A percentile compares a stretch with the other conserved stretches of the same genome.
Evolutionary conservation across 92 coral and sea anemone genomes (phyloP).

Genomic region (Phenganax stokvisi): DNA sequence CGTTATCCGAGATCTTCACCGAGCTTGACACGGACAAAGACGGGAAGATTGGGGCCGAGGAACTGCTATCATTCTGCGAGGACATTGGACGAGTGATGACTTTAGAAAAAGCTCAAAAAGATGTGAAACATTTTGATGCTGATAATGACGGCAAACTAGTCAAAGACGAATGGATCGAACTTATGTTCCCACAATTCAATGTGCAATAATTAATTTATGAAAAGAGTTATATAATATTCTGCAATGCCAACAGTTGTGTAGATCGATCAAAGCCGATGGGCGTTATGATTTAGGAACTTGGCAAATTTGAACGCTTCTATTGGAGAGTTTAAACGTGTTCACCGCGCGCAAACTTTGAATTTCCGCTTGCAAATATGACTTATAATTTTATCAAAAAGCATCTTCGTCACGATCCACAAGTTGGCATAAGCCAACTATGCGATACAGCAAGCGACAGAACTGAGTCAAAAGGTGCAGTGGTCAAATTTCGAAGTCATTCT

Average conservation of each 20-base stretch:
- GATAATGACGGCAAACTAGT: conserved; percentile 90
- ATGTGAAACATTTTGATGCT: conserved; percentile 71
- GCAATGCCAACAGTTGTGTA: neutral
- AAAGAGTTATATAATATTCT: neutral
- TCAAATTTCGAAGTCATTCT: too few relatives aligned
- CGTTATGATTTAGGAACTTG: too few relatives aligned
- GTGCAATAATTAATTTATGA: conserved; percentile 54
- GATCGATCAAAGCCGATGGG: too few relatives aligned
- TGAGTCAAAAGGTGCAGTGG: too few relatives aligned
- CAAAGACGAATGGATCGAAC: conserved; percentile 95
- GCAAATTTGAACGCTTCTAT: too few relatives aligned
- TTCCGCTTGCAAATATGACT: too few relatives aligned
- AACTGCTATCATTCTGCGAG: conserved; percentile 87
- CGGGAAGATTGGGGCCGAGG: conserved; percentile 82
- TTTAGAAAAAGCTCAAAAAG: conserved; percentile 76
- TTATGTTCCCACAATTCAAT: conserved; percentile 97
- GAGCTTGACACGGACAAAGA: conserved; percentile 89
- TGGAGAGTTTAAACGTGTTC: too few relatives aligned
- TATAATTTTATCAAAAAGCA: too few relatives aligned
- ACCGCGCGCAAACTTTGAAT: too few relatives aligned
- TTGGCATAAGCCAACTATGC: too few relatives aligned
- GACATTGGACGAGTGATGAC: conserved; percentile 92
- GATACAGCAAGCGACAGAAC: too few relatives aligned
- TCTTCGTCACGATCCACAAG: too few relatives aligned
- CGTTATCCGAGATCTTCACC: conserved; percentile 83